Evolutionary conservation across 2,888 invertebrate genomes (phyloP).

Genomic region (Tenthredo livida): DNA sequence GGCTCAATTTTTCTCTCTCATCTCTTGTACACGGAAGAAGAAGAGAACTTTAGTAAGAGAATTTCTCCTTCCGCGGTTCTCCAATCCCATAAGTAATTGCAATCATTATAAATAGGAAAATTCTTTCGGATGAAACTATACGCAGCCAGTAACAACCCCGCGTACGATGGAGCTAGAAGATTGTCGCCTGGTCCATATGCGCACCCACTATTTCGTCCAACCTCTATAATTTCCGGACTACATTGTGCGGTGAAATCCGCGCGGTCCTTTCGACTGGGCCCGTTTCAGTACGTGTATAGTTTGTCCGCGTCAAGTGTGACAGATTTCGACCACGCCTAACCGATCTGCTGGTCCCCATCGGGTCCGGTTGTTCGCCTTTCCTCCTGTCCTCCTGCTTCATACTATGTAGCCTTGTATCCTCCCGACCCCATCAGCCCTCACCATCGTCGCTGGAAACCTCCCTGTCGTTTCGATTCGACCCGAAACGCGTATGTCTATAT

Average conservation of each 20-base stretch:
- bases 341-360: constrained; percentile 71
- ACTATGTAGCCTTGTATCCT: background rate
- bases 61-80: background rate
- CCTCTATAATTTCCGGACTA: constrained; percentile 54
- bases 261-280: constrained; percentile 54
- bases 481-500: constrained; percentile 9
- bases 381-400: constrained; percentile 1
- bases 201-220: constrained; percentile 50
- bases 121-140: background rate
- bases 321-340: constrained; percentile 77
- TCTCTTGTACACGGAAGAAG: background rate
- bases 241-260: constrained; percentile 54
- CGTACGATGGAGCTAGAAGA: background rate
- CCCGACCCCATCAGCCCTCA: constrained; percentile 52
- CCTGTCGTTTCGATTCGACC: constrained; percentile 40
- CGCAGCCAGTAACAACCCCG: background rate
- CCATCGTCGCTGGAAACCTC: constrained; percentile 60
- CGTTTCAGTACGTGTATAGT: constrained; percentile 58
- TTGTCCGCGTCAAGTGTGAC: constrained; percentile 75
- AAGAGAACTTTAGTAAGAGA: background rate
- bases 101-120: background rate
- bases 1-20: background rate
- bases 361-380: constrained; percentile 41
- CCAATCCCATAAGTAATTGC: background rate
- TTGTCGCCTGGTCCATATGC: constrained; percentile 20